These are phyloP conservation scores for Drosophila dunni DNA, from an alignment of 1,140 invertebrate species.

Conservation along the genomic window DNA sequence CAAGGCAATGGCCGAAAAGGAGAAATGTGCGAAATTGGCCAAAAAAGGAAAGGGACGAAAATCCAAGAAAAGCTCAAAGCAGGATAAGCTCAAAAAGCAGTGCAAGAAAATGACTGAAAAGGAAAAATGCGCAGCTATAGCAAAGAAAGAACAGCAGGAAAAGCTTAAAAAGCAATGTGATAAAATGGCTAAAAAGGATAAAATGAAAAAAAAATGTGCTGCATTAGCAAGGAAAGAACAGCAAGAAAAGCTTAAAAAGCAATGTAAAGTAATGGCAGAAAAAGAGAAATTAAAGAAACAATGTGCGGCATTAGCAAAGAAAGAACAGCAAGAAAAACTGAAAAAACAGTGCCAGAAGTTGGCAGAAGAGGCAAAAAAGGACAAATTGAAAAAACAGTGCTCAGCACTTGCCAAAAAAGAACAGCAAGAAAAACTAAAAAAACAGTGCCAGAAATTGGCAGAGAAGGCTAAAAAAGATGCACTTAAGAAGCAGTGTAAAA, in stretches of 20 bases:
- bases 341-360: background rate
- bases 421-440: background rate
- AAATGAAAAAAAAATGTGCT: background rate
- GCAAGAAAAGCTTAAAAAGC: background rate
- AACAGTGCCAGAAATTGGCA: background rate
- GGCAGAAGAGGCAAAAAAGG: background rate
- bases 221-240: background rate
- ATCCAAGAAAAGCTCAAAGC: too few relatives aligned
- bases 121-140: background rate
- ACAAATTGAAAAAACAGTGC: background rate
- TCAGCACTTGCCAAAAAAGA: constrained; percentile 1
- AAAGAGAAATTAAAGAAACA: background rate
- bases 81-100: background rate
- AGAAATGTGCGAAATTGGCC: background rate
- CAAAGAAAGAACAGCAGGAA: constrained; percentile 1
- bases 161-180: background rate
- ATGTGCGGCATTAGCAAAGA: background rate
- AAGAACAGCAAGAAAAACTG: background rate
- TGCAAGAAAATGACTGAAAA: constrained; percentile 6
- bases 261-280: background rate
- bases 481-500: background rate
- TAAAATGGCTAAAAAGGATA: constrained; percentile 11
- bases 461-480: background rate
- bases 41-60: too few relatives aligned
- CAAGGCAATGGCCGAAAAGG: constrained; percentile 8